Conservation (phyloP, 2,888 invertebrate genomes). For the Stenodema calcarata region DNA sequence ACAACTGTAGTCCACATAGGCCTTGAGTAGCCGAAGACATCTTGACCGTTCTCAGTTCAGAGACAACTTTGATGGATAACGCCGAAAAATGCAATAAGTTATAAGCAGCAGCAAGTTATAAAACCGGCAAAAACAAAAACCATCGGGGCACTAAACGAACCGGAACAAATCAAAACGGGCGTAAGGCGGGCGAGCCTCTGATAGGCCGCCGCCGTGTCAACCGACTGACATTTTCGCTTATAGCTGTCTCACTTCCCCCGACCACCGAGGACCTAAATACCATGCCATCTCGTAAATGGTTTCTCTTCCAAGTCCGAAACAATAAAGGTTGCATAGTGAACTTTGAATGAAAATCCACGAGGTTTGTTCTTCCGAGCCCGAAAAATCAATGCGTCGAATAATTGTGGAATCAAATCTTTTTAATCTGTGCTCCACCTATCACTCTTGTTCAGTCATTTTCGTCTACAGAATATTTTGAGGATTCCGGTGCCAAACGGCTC, state of each 20-base stretch:
- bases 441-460: too few species aligned
- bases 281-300: slow-evolving; percentile 16
- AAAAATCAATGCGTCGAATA: too few species aligned
- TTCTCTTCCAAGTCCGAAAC: background rate
- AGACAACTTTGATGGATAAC: too few species aligned
- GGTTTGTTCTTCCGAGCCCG: background rate
- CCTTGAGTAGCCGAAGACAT: too few species aligned
- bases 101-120: too few species aligned
- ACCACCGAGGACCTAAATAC: background rate
- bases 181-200: background rate
- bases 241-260: background rate
- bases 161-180: slow-evolving; percentile 41
- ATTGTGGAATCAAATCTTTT: too few species aligned
- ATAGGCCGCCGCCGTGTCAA: slow-evolving; percentile 33
- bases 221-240: slow-evolving; percentile 29
- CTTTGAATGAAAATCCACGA: slow-evolving; percentile 3
- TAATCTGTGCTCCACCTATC: too few species aligned
- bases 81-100: too few species aligned
- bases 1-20: too few species aligned
- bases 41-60: too few species aligned
- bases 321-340: slow-evolving; percentile 29
- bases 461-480: too few species aligned
- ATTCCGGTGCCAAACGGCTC: too few species aligned
- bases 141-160: slow-evolving; percentile 22
- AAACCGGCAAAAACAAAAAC: slow-evolving; percentile 15